These are phyloP conservation scores for Poecilia picta DNA, from an alignment of 2,797 vertebrate species.

Conservation along the genomic window DNA sequence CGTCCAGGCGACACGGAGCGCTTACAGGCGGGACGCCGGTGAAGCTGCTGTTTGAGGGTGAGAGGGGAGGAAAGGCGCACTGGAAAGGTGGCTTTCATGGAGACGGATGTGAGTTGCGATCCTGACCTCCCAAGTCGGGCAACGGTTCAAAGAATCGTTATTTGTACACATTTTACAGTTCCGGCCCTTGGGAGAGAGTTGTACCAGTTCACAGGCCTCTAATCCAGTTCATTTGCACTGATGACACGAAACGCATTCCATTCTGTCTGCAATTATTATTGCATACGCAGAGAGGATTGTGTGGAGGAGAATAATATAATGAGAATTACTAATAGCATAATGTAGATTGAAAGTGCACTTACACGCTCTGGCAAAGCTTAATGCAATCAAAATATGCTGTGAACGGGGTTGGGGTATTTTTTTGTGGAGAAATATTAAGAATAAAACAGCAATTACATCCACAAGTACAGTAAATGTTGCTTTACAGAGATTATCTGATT, in stretches of 20 bases:
- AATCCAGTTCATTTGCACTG: conserved; percentile 36
- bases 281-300: conserved; percentile 35
- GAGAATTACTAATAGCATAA: conserved; percentile 56
- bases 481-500: conserved; percentile 48
- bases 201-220: conserved; percentile 4
- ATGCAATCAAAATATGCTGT: conserved; percentile 53
- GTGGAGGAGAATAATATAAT: conserved; percentile 46
- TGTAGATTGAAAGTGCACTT: conserved; percentile 52
- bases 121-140: not conserved
- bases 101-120: not conserved
- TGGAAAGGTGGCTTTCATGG: not conserved
- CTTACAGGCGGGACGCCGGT: not conserved
- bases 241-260: conserved; percentile 39
- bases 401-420: not conserved
- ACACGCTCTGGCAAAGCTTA: conserved; percentile 44
- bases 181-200: conserved; percentile 2
- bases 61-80: not conserved
- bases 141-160: not conserved
- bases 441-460: conserved; percentile 55
- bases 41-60: too few relatives aligned
- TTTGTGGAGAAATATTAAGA: conserved; percentile 44
- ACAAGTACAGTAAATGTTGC: conserved; percentile 48
- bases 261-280: conserved; percentile 31
- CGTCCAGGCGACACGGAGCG: conserved; percentile 45
- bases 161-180: conserved; percentile 6